Evolutionary conservation across 2,888 invertebrate species (phyloP).

Genomic region (Neria commutata): DNA sequence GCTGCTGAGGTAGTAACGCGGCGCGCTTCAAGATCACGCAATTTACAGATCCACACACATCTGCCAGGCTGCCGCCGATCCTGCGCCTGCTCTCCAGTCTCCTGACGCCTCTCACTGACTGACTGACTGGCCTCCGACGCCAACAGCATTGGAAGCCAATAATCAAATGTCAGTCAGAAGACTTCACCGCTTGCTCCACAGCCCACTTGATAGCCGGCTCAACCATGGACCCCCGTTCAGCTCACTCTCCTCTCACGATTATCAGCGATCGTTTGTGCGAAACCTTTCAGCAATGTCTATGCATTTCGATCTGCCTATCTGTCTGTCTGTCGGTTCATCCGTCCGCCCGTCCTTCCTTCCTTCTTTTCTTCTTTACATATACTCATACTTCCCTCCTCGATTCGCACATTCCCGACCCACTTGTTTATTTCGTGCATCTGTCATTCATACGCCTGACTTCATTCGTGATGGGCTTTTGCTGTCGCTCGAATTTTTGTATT

Average conservation of each 20-base stretch:
- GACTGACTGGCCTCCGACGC: constrained; percentile 30
- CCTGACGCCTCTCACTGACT: neutral
- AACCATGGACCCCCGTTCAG: constrained; percentile 15
- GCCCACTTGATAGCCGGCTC: constrained; percentile 18
- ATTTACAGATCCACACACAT: neutral
- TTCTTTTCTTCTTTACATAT: neutral
- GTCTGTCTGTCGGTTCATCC: constrained; percentile 27
- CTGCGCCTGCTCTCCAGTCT: neutral
- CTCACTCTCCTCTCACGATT: constrained; percentile 4
- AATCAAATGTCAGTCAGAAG: constrained; percentile 60
- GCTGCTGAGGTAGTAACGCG: constrained; percentile 27
- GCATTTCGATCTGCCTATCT: neutral
- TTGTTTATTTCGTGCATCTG: no score
- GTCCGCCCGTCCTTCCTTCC: constrained; percentile 24
- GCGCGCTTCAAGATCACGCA: constrained; percentile 9
- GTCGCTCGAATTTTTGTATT: constrained; percentile 30
- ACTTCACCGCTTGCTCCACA: constrained; percentile 27
- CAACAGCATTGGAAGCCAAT: constrained; percentile 61
- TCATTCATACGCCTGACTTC: constrained; percentile 27
- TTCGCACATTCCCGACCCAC: no score
- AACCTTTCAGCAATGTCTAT: constrained; percentile 6
- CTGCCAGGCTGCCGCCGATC: constrained; percentile 12
- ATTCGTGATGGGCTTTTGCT: constrained; percentile 21
- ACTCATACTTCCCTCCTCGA: neutral
- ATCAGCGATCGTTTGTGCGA: no score